These are phyloP conservation scores for Auanema freiburgensis DNA, from an alignment of 2,888 invertebrate species.

Conservation along the genomic window DNA sequence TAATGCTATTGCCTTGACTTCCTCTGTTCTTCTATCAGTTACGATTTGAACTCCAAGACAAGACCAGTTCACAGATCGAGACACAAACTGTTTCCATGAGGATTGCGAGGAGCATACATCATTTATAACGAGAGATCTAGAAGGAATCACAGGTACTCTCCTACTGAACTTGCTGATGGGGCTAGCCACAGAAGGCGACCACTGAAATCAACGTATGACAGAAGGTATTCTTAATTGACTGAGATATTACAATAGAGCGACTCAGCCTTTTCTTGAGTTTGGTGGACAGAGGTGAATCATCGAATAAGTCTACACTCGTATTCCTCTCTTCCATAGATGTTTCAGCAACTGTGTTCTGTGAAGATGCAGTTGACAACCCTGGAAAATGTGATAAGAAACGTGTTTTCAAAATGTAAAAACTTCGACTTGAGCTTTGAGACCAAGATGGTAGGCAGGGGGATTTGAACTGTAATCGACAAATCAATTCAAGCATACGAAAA, in stretches of 20 bases:
- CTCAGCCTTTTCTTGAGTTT: background rate
- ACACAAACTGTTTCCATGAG: slow-evolving; percentile 11
- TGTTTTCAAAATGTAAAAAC: too few species aligned
- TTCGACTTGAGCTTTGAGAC: too few species aligned
- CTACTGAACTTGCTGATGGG: slow-evolving; percentile 13
- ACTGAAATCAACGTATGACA: slow-evolving; percentile 10
- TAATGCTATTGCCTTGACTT: slow-evolving; percentile 2
- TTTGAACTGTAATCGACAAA: too few species aligned
- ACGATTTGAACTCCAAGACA: slow-evolving; percentile 4
- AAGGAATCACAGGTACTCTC: background rate
- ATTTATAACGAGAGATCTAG: background rate
- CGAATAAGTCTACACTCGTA: slow-evolving; percentile 16
- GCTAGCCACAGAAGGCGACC: slow-evolving; percentile 11
- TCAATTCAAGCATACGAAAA: too few species aligned
- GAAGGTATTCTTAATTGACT: background rate
- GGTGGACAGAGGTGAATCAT: background rate
- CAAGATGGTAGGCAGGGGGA: too few species aligned
- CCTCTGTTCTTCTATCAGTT: background rate
- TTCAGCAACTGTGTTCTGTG: too few species aligned
- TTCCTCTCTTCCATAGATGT: background rate
- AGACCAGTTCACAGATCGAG: slow-evolving; percentile 3
- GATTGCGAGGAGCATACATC: slow-evolving; percentile 12
- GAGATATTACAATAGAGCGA: background rate
- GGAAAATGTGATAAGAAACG: too few species aligned
- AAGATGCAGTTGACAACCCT: too few species aligned